A percentile compares a stretch with the other conserved stretches of the same genome.
phyloP scores from a whole-genome alignment of 1,140 invertebrate genomes.

The Euglossa dilemma region DNA sequence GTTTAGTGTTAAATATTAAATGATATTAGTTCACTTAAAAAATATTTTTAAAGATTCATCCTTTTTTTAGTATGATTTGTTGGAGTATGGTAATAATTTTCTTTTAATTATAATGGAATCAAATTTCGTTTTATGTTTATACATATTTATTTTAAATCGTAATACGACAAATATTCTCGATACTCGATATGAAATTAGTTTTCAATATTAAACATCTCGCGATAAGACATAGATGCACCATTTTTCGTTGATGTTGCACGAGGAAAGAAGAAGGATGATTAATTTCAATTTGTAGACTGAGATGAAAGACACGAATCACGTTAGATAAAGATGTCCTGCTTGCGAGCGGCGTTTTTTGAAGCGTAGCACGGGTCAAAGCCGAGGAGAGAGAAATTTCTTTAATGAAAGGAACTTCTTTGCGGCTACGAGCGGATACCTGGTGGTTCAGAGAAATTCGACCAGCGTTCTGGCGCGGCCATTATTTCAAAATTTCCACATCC shows the following conservation, averaged over 20 bases:
- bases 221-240: no score
- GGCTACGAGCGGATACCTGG: conserved; percentile 58
- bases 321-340: conserved; percentile 9
- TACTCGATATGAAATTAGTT: no score
- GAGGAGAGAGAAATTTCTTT: conserved; percentile 40
- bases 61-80: no score
- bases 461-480: conserved; percentile 54
- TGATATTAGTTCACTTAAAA: no score
- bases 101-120: no score
- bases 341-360: conserved; percentile 19
- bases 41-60: no score
- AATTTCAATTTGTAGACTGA: background rate
- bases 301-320: background rate
- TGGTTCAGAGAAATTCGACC: conserved; percentile 51
- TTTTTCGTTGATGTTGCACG: background rate
- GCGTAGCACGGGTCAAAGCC: conserved; percentile 56
- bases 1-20: no score
- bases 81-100: no score
- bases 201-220: no score
- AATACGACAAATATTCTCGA: no score
- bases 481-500: conserved; percentile 71
- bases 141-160: no score
- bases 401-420: conserved; percentile 49
- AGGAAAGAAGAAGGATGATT: background rate
- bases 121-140: no score